Evolutionary conservation across 1,140 invertebrate species (phyloP).

Genomic region (Plutomurus gul): DNA sequence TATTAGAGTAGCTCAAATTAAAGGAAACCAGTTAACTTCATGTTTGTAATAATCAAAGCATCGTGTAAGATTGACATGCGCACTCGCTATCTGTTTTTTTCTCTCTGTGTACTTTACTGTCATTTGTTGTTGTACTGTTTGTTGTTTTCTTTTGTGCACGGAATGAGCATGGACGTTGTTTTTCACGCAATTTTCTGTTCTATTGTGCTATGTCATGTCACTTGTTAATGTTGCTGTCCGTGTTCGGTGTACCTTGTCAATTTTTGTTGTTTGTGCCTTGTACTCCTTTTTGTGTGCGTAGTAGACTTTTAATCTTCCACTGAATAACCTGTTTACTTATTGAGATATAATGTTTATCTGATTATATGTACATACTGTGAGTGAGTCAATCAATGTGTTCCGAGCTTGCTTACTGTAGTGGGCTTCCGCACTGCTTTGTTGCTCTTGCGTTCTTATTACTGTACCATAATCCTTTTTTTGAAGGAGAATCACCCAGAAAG

Average conservation of each 20-base stretch:
- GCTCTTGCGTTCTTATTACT: slow-evolving; percentile 4
- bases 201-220: not conserved
- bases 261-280: not conserved
- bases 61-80: slow-evolving; percentile 18
- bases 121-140: not conserved
- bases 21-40: slow-evolving; percentile 11
- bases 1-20: not conserved
- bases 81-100: no score
- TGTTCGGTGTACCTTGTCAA: no score
- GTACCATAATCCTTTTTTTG: not conserved
- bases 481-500: not conserved
- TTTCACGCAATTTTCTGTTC: no score
- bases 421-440: slow-evolving; percentile 16
- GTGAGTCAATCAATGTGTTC: not conserved
- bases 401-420: slow-evolving; percentile 17
- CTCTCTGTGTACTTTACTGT: not conserved
- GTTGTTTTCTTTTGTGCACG: not conserved
- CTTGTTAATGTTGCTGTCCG: not conserved
- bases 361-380: not conserved
- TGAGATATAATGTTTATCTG: not conserved
- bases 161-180: no score
- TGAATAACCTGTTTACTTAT: not conserved
- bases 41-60: slow-evolving; percentile 19
- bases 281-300: not conserved
- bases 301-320: not conserved